Evolutionary conservation across 1,140 invertebrate species (phyloP).

Genomic region (Lordiphosa clarofinis): DNA sequence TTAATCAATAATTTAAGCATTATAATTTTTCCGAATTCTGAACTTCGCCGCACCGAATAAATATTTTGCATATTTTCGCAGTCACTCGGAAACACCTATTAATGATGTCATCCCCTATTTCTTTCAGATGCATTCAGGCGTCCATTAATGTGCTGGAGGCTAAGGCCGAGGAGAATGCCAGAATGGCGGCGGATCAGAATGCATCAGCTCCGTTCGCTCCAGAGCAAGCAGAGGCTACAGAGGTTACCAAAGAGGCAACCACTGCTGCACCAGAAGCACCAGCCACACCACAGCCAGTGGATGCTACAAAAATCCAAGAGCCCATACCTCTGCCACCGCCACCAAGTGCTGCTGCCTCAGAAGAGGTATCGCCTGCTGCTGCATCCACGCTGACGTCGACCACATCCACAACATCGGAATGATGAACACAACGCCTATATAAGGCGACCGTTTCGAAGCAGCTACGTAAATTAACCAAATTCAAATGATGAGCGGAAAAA

Average conservation of each 20-base stretch:
- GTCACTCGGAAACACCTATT: too few species aligned
- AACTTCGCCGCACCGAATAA: too few species aligned
- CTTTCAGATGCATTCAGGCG: slow-evolving; percentile 86
- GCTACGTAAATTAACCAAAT: slow-evolving; percentile 73
- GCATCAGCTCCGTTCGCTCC: background rate
- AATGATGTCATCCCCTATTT: background rate
- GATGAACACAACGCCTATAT: slow-evolving; percentile 62
- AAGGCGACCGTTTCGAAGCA: slow-evolving; percentile 63
- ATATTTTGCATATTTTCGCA: too few species aligned
- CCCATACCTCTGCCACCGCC: slow-evolving; percentile 72
- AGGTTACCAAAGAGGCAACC: slow-evolving; percentile 11
- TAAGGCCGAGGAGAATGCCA: slow-evolving; percentile 82
- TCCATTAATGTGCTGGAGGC: slow-evolving; percentile 91
- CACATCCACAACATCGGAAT: slow-evolving; percentile 53
- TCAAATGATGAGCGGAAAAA: slow-evolving; percentile 46
- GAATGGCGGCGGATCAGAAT: slow-evolving; percentile 21
- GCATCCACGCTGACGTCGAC: slow-evolving; percentile 22
- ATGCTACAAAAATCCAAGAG: slow-evolving; percentile 69
- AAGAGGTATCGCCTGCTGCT: slow-evolving; percentile 2
- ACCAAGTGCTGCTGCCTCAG: slow-evolving; percentile 26
- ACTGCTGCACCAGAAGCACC: slow-evolving; percentile 6
- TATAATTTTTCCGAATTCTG: too few species aligned
- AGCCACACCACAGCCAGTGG: slow-evolving; percentile 48
- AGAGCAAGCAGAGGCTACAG: slow-evolving; percentile 11
- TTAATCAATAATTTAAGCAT: too few species aligned